Evolutionary conservation across 2,113 vertebrate genomes (phyloP), one percentile per base, ranked within the genome.

Genomic region (Fregetta grallaria): DNA sequence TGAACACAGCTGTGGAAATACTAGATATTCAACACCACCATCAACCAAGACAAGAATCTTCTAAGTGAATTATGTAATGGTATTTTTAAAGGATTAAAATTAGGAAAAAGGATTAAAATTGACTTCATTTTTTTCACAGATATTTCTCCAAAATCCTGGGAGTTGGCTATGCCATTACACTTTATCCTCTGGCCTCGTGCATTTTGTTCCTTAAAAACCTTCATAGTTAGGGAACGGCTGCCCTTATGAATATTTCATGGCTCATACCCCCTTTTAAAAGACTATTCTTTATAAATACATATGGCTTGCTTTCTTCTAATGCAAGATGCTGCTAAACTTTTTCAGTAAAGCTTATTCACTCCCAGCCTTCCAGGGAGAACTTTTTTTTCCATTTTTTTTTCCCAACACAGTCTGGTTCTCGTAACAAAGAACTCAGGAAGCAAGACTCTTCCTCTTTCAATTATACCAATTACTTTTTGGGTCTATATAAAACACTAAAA

Each of bases 1-100:
- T 62, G 93, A 96, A 91, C 87, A 70, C 96, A 97, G 96, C 96
- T 97, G 96, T 96, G 96, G 95, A 97, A 97, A 97, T 96, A 94
- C 40, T 91, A 87, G 52, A 53, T 85, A 56, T 79, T 94, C 90
- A 87, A 92, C 87, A 94, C 90, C 77, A 82, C 77, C 90, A 91
- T 91, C 93, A 95, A 96, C 85, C 53, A 88, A 88, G 70, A 85
- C 80, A 79, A 88, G 71, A 95, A 91, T 82, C 92, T 91, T 94
- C 61, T 93, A 87, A 90, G 30, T 21, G 40, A 83, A 61, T 94
- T 96, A 92, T 66, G 93, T 79, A 96, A 97, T 78, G 30, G 61
- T 95, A 45, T 87, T 94, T 96, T 91, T 90, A 79, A 92, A 90
- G 68, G 76, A 92, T 81, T 85, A 76, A 95, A 95, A 95, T 72